Evolutionary conservation across 2,113 vertebrate genomes (phyloP).

Genomic region (Panthera uncia): DNA sequence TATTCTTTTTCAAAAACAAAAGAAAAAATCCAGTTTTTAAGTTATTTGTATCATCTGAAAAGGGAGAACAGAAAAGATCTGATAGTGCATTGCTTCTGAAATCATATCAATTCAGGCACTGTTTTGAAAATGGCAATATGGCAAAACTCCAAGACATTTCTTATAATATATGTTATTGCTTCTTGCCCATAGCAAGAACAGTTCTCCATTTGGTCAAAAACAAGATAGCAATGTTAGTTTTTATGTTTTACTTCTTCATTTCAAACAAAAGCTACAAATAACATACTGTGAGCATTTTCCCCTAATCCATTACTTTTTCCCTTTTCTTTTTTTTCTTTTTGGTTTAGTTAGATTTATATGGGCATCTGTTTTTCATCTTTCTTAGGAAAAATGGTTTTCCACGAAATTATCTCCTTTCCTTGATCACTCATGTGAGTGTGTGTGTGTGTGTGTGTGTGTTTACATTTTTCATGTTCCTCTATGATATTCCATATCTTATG

Average conservation of each 20-base stretch:
- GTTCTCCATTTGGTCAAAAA: not conserved
- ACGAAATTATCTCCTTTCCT: not conserved
- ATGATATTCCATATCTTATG: not conserved
- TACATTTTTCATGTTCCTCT: not conserved
- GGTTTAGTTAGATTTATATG: not conserved
- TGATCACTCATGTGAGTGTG: not conserved
- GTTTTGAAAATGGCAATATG: not conserved
- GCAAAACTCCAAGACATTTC: not conserved
- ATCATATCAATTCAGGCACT: not conserved
- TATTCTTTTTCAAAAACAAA: not conserved
- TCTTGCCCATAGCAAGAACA: constrained; percentile 10
- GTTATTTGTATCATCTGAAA: not conserved
- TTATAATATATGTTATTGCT: not conserved
- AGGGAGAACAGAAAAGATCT: not conserved
- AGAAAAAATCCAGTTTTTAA: not conserved
- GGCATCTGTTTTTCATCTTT: not conserved
- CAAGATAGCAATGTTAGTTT: not conserved
- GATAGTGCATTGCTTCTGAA: constrained; percentile 22
- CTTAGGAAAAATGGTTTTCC: not conserved
- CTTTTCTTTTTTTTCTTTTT: not conserved
- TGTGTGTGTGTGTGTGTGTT: not conserved
- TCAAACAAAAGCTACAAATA: constrained; percentile 19
- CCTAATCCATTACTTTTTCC: not conserved
- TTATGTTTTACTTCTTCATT: constrained; percentile 48
- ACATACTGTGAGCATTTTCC: not conserved